Evolutionary conservation across 2,888 invertebrate species (phyloP).

Genomic region (Cantharis rustica): DNA sequence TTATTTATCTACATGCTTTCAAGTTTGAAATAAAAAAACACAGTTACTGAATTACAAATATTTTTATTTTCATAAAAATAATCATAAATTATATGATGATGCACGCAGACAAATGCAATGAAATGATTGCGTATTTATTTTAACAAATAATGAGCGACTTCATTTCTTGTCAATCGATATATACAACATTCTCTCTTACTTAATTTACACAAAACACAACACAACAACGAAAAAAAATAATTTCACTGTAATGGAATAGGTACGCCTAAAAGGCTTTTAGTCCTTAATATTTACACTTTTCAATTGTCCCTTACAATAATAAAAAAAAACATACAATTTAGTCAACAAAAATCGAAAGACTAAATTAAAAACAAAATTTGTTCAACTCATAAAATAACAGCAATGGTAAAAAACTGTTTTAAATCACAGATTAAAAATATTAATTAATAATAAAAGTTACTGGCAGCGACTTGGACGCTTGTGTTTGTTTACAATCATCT

Average conservation of each 20-base stretch:
- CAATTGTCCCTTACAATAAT: constrained; percentile 21
- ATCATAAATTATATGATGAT: constrained; percentile 53
- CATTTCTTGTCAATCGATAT: constrained; percentile 53
- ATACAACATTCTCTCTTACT: constrained; percentile 49
- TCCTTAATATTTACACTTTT: constrained; percentile 37
- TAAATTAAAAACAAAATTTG: constrained; percentile 28
- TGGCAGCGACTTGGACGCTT: constrained; percentile 36
- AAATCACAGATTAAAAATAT: constrained; percentile 43
- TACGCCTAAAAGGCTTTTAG: constrained; percentile 41
- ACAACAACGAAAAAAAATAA: constrained; percentile 52
- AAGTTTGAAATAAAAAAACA: neutral
- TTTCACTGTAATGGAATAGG: constrained; percentile 50
- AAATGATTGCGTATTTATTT: constrained; percentile 45
- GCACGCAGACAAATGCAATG: constrained; percentile 54
- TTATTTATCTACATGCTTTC: neutral
- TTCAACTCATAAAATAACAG: constrained; percentile 40
- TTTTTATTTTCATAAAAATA: constrained; percentile 57
- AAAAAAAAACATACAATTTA: constrained; percentile 24
- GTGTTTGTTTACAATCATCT: constrained; percentile 28
- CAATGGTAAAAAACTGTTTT: constrained; percentile 40
- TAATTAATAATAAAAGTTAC: constrained; percentile 29
- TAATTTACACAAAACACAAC: constrained; percentile 53
- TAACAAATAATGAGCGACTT: constrained; percentile 53
- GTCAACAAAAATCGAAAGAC: constrained; percentile 12
- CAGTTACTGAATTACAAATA: constrained; percentile 49